phyloP scores from a whole-genome alignment of 2,797 vertebrate genomes.

The Rhinella marina region DNA sequence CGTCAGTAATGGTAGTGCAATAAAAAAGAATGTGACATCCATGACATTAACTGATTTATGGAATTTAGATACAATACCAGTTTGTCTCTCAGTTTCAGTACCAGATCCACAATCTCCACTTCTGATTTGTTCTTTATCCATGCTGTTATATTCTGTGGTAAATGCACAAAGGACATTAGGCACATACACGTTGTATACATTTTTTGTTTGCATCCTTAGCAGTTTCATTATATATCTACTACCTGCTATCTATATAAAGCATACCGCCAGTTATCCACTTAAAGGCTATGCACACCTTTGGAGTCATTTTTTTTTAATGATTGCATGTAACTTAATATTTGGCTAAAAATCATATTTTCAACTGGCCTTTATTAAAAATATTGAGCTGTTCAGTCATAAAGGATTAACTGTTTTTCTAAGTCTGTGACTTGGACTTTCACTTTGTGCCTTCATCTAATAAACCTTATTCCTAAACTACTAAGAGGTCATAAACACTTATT shows the following conservation, averaged over 20 bases:
- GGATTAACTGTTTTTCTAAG: no score
- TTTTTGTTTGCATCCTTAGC: background rate
- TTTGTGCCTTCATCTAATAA: no score
- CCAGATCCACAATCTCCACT: constrained; percentile 91
- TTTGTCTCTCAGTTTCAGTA: constrained; percentile 91
- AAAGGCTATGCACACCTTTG: no score
- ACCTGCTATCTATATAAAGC: background rate
- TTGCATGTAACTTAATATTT: no score
- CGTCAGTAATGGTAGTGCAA: background rate
- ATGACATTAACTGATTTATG: background rate
- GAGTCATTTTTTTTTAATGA: no score
- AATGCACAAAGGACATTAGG: background rate
- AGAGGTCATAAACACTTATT: no score
- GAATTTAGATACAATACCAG: constrained; percentile 76
- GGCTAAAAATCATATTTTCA: no score
- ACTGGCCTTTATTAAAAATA: no score
- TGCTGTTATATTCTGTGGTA: constrained; percentile 80
- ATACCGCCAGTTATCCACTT: background rate
- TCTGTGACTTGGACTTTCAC: no score
- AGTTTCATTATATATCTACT: background rate
- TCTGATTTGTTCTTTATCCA: constrained; percentile 95
- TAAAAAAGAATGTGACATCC: no score
- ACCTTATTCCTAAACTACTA: no score
- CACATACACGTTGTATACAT: background rate
- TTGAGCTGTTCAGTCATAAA: no score